A percentile compares a stretch with the other conserved stretches of the same genome.
phyloP scores from a whole-genome alignment of 1,140 invertebrate species.

The Steinernema khuongi region DNA sequence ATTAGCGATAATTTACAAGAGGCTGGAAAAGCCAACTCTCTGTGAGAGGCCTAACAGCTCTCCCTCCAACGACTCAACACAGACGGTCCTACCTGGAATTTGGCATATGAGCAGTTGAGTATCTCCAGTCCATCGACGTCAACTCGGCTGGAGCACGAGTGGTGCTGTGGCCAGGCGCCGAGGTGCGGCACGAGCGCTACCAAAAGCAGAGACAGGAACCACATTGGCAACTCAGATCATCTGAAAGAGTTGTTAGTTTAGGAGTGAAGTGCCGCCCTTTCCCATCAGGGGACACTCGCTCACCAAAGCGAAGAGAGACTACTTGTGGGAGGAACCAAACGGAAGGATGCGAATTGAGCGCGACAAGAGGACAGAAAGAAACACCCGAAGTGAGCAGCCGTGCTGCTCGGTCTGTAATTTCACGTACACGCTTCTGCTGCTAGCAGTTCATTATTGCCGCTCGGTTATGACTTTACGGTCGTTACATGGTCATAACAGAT shows the following conservation, averaged over 20 bases:
- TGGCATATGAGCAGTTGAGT: not conserved
- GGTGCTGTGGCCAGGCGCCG: not conserved
- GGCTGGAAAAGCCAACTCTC: not conserved
- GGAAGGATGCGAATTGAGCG: not conserved
- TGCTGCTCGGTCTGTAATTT: not conserved
- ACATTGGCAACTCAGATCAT: conserved; percentile 7
- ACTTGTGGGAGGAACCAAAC: not conserved
- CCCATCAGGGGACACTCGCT: not conserved
- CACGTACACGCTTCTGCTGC: not conserved
- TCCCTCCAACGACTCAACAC: too few relatives aligned
- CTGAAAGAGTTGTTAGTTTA: not conserved
- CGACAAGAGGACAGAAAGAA: not conserved
- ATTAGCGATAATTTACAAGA: not conserved
- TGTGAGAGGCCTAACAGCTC: too few relatives aligned
- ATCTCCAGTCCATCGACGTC: not conserved
- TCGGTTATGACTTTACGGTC: conserved; percentile 8
- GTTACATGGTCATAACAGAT: conserved; percentile 12
- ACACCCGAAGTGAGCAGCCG: not conserved
- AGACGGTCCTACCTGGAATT: conserved; percentile 6
- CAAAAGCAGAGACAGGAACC: not conserved
- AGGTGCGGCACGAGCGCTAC: not conserved
- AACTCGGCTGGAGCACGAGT: not conserved
- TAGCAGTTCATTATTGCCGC: not conserved
- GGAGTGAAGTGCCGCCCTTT: not conserved
- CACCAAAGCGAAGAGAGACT: not conserved